Evolutionary conservation across 2,113 vertebrate genomes (phyloP), one percentile per base, ranked within the genome.

Genomic region (Globicephala melas): DNA sequence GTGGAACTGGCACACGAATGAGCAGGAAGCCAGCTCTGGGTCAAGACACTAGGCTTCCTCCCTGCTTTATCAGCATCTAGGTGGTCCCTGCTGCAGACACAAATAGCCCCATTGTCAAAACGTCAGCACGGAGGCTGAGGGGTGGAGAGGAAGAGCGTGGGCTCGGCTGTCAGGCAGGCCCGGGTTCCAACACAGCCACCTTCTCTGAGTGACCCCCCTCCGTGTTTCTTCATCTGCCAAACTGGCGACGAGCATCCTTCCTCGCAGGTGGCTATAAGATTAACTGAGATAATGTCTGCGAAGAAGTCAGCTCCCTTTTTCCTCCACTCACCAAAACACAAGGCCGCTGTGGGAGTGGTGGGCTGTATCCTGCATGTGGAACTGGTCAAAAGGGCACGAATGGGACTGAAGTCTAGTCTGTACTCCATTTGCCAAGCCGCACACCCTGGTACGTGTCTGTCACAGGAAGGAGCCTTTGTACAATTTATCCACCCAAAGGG

Each of bases 21-120:
- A 87, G 85, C 71, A 82, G 89, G 89, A 94, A 94, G 84, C 55
- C 95, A 58, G 81, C 76, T 47, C 82, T 0, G 18, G 96, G 89
- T 89, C 67, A 6, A 33, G 89, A 60, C 71, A 47, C 58, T 31
- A 77, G 91, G 67, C 81, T 97, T 97, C 97, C 95, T 90, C 74
- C 41, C 9, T 0, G 14, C 50, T 50, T 84, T 89, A 38, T 85
- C 71, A 3, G 90, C 38, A 33, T 26, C 82, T 5, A 31, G 74
- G 92, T 0, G 0, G 79, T 55, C 36, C 73, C 28, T 5, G 86
- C 1, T 47, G 18, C 50, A 80, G 80, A 74, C 70, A 95, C 50
- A 38, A 73, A 90, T 13, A 65, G 60, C 17, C 50, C 31, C 36
- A 62, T 38, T 83, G 25, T n/a, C 55, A 38, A 38, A 5, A 0